Evolutionary conservation across 2,797 vertebrate genomes (phyloP).

Genomic region (Prionace glauca): DNA sequence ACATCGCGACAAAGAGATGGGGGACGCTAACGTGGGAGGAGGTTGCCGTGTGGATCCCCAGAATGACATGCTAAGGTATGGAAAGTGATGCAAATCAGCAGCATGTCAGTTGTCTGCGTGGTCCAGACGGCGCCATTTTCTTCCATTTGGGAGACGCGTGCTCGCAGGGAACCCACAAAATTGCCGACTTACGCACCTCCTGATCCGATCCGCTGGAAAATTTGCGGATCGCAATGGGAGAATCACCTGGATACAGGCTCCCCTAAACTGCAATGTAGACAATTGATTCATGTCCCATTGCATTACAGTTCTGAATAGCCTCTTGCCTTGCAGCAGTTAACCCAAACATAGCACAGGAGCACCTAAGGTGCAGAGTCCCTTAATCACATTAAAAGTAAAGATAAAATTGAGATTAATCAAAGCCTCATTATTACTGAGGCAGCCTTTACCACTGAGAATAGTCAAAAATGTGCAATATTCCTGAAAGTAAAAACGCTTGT

Average conservation of each 20-base stretch:
- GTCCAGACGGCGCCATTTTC: too few species aligned
- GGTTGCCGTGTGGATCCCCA: too few species aligned
- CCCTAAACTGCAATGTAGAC: background rate
- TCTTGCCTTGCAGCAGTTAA: background rate
- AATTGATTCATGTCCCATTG: background rate
- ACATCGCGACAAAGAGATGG: too few species aligned
- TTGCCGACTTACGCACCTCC: too few species aligned
- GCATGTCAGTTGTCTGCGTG: too few species aligned
- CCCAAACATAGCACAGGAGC: background rate
- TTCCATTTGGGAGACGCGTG: too few species aligned
- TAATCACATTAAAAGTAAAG: background rate
- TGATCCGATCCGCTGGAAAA: too few species aligned
- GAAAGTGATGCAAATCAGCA: too few species aligned
- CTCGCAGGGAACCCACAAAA: too few species aligned
- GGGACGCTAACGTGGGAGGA: too few species aligned
- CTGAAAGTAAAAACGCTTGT: background rate
- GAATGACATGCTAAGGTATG: too few species aligned
- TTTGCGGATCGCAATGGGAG: too few species aligned
- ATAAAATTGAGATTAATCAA: background rate
- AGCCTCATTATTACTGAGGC: background rate
- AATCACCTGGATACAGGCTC: background rate
- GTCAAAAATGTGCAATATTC: background rate
- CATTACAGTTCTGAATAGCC: background rate
- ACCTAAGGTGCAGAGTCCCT: background rate
- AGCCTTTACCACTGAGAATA: background rate